phyloP scores from a whole-genome alignment of 2,888 invertebrate species.

The Patella pellucida region DNA sequence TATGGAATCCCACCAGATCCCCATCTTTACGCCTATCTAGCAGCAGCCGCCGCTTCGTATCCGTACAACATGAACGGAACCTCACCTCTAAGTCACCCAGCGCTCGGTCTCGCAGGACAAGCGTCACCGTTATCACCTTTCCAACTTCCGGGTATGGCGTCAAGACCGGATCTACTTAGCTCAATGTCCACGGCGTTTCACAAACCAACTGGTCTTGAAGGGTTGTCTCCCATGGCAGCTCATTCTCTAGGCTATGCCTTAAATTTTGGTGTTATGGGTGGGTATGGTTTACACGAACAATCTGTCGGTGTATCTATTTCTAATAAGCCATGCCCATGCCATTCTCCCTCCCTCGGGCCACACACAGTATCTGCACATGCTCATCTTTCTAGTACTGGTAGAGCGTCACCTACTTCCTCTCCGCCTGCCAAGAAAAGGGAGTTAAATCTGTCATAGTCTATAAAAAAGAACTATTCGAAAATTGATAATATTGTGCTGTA shows the following conservation, averaged over 20 bases:
- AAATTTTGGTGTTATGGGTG: constrained; percentile 3
- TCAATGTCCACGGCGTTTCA: constrained; percentile 1
- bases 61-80: constrained; percentile 43
- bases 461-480: neutral
- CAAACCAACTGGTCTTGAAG: constrained; percentile 8
- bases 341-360: neutral
- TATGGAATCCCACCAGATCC: constrained; percentile 84
- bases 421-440: constrained; percentile 5
- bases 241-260: constrained; percentile 6
- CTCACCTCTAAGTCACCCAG: neutral
- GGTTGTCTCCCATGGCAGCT: constrained; percentile 1
- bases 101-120: neutral
- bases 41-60: constrained; percentile 79
- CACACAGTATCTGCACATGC: constrained; percentile 2
- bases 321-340: neutral
- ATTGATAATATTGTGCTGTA: too few species aligned
- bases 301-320: neutral
- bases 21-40: constrained; percentile 87
- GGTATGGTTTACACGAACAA: neutral
- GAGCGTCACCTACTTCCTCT: constrained; percentile 7
- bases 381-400: neutral
- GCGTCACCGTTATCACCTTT: neutral
- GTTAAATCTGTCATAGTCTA: neutral
- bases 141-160: neutral
- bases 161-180: neutral